These are phyloP conservation scores for Mustela nigripes DNA, from an alignment of 2,113 vertebrate genomes.

Conservation along the genomic window DNA sequence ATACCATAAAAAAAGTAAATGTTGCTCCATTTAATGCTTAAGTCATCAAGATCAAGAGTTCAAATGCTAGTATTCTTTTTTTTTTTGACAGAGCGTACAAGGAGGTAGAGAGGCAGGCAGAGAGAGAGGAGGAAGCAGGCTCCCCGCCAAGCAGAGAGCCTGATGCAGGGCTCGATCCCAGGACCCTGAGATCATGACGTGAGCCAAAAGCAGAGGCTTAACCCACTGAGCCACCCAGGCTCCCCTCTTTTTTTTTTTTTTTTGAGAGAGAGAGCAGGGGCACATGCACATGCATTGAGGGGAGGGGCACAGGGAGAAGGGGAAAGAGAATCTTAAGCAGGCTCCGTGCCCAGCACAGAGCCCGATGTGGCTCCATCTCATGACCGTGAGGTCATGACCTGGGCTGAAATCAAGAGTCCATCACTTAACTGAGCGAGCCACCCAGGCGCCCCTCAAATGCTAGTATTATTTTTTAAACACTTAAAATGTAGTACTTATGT, in stretches of 20 bases:
- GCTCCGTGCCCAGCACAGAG: too few species aligned
- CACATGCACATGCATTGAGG: not conserved
- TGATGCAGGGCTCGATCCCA: accelerated
- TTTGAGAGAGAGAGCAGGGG: not conserved
- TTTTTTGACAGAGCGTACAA: too few species aligned
- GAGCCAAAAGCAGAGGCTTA: too few species aligned
- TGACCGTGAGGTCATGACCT: not conserved
- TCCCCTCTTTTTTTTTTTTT: too few species aligned
- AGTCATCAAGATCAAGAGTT: not conserved
- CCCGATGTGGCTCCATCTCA: not conserved
- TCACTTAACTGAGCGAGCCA: not conserved
- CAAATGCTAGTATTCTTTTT: not conserved
- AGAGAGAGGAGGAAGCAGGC: too few species aligned
- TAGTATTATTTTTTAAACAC: not conserved
- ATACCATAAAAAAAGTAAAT: not conserved
- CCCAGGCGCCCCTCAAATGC: not conserved
- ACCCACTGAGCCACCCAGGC: too few species aligned
- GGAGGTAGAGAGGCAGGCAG: too few species aligned
- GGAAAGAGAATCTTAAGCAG: not conserved
- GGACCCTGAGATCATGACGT: too few species aligned
- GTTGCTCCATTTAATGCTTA: not conserved
- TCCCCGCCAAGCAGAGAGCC: too few species aligned
- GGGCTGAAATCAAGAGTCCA: not conserved
- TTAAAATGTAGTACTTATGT: not conserved
- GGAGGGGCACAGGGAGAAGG: not conserved